Conservation (phyloP, 2,888 invertebrate genomes). For the Zelleria hepariella region DNA sequence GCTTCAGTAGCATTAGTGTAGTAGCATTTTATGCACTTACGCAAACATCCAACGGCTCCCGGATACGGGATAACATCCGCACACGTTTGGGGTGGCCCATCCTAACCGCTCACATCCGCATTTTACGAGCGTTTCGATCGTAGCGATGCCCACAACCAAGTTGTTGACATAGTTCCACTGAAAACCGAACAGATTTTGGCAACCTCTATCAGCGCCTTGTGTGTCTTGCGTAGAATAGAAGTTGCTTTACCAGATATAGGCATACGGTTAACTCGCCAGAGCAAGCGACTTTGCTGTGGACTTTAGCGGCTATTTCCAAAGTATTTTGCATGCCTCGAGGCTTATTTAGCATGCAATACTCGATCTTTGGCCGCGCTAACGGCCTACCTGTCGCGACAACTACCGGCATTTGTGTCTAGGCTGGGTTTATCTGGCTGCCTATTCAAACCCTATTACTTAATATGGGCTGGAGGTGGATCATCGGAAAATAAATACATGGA, state of each 20-base stretch:
- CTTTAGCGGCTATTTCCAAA: slow-evolving; percentile 17
- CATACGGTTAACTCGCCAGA: too few relatives aligned
- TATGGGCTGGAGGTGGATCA: too few relatives aligned
- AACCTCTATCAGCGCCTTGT: too few relatives aligned
- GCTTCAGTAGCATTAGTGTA: not conserved
- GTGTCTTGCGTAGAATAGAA: too few relatives aligned
- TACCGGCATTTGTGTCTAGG: slow-evolving; percentile 30
- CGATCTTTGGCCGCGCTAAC: slow-evolving; percentile 40
- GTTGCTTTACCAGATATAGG: too few relatives aligned
- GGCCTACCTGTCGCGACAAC: slow-evolving; percentile 42
- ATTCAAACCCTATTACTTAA: not conserved
- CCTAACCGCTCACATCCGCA: not conserved
- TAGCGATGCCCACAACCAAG: not conserved
- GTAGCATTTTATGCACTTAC: not conserved
- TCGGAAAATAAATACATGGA: not conserved
- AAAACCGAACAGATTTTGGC: not conserved
- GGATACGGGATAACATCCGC: not conserved
- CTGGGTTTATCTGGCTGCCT: not conserved
- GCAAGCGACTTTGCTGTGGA: too few relatives aligned
- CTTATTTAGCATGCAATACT: slow-evolving; percentile 51
- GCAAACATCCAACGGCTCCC: not conserved
- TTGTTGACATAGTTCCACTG: not conserved
- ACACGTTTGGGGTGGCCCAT: not conserved
- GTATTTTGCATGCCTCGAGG: slow-evolving; percentile 34
- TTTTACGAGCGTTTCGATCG: not conserved